Conservation (phyloP, 2,797 vertebrate genomes). For the Avahi laniger region DNA sequence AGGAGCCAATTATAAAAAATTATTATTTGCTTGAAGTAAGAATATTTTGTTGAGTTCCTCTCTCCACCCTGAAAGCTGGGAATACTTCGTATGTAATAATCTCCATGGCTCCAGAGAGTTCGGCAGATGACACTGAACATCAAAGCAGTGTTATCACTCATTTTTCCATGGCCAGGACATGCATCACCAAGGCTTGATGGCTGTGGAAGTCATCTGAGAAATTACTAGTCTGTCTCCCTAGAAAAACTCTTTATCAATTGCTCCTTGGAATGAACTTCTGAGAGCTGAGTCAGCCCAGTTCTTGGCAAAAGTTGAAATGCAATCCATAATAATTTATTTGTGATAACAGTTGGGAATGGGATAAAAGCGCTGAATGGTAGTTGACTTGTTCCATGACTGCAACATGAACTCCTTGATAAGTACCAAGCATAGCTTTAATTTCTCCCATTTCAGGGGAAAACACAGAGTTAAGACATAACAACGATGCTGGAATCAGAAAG, state of each 20-base stretch:
- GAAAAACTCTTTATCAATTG: neutral
- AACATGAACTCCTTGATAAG: neutral
- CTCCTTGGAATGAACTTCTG: neutral
- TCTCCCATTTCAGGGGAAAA: neutral
- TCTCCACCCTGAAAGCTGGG: neutral
- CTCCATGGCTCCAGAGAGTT: neutral
- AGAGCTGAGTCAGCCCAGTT: constrained; percentile 14
- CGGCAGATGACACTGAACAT: neutral
- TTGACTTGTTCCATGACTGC: neutral
- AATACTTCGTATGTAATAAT: neutral
- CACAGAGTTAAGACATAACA: neutral
- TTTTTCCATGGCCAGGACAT: neutral
- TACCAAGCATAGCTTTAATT: neutral
- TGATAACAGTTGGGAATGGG: neutral
- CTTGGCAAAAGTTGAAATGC: neutral
- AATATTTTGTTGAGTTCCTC: neutral
- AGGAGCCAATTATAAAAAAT: neutral
- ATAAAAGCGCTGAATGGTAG: neutral
- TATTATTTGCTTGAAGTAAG: neutral
- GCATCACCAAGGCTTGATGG: neutral
- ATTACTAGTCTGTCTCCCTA: neutral
- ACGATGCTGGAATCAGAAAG: neutral
- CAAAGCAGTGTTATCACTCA: neutral
- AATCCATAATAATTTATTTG: neutral
- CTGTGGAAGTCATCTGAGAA: constrained; percentile 1